Conservation (phyloP, 2,113 vertebrate species). For the Halcyon malimbica region DNA sequence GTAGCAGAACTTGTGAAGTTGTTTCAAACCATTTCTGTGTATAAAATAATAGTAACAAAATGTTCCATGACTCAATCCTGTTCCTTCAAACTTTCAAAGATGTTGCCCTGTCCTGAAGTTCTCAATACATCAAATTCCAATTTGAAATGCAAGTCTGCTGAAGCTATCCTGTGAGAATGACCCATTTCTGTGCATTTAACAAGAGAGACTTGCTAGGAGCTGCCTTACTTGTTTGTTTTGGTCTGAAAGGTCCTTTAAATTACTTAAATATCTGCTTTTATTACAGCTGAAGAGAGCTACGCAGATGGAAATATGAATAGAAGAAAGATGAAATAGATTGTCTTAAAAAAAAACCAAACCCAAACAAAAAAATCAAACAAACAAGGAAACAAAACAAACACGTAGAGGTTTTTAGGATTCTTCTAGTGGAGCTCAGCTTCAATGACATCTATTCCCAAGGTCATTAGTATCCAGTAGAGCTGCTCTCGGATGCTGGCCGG, state of each 20-base stretch:
- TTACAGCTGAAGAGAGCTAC: background rate
- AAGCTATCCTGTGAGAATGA: background rate
- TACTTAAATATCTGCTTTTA: background rate
- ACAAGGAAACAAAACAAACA: too few relatives aligned
- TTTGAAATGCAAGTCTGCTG: background rate
- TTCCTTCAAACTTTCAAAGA: background rate
- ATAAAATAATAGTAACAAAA: background rate
- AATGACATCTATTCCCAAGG: background rate
- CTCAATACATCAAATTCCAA: background rate
- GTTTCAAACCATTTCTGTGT: background rate
- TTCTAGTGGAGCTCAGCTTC: rapidly evolving
- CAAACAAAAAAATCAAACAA: too few relatives aligned
- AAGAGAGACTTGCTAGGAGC: background rate
- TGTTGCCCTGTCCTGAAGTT: background rate
- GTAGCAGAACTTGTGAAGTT: background rate
- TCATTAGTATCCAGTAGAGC: background rate
- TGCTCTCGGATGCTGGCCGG: background rate
- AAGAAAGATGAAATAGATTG: background rate
- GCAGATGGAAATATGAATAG: background rate
- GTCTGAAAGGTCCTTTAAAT: background rate
- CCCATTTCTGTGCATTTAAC: background rate
- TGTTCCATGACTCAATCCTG: background rate
- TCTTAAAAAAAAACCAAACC: rapidly evolving
- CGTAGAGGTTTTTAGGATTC: background rate
- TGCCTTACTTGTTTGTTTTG: background rate